Evolutionary conservation across 2,888 invertebrate genomes (phyloP), one percentile per base, ranked within the genome.

Genomic region (Smittia sp.): DNA sequence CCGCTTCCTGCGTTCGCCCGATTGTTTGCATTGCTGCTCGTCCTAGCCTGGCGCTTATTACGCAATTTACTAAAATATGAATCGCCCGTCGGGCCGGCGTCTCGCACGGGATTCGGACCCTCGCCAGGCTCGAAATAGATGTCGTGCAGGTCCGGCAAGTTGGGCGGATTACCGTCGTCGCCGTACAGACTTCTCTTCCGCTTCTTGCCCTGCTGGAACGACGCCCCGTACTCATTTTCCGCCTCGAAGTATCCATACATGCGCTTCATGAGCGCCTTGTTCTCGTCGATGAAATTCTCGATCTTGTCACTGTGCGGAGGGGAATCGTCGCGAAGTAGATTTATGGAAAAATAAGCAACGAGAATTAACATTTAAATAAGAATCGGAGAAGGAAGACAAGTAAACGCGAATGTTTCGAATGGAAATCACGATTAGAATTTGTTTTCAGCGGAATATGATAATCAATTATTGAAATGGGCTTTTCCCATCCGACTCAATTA

Each of bases 201-300:
- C 77, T 81, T 77, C 77, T 76, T 67, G 76, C 79, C 79, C 74
- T 79, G 78, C 77, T 83, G 79, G 54, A 79, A 85, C 41, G 86
- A 85, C 7, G 87, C 84, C 1, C 85, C 85, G 74, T 83, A 83
- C 75, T 85, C 85, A 75, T 84, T 83, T 78, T 79, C 85, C 85
- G 89, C 87, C 76, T 88, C 87, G 79, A 95, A 95, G 77, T 94
- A 93, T 0, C 96, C 96, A 80, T 94, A 95, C 96, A 96, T 96
- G 75, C 95, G 86, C 79, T 93, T 90, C 87, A 95, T 94, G 77
- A 96, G 81, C 74, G 95, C 95, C 82, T 96, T 96, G 81, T 96
- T 96, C 81, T 96, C 94, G 79, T 96, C 95, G 79, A 96, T 96
- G 83, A 95, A 96, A 76, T 87, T 86, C 81, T 95, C 94, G 81